Evolutionary conservation across 2,888 invertebrate genomes (phyloP), one percentile per base, ranked within the genome.

Genomic region (Stratiomys singularior): DNA sequence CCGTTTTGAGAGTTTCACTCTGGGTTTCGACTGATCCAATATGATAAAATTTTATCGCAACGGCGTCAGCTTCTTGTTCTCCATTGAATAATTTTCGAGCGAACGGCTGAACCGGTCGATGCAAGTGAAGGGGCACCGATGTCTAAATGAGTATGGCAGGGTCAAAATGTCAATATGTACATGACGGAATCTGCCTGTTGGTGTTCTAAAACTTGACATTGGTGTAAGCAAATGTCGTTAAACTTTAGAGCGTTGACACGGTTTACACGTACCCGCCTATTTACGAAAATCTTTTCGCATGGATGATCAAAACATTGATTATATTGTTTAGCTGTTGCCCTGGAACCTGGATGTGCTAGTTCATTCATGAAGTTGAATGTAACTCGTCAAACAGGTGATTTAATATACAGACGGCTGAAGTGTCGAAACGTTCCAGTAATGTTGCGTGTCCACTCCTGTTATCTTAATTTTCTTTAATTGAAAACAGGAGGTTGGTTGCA

Each of bases 21-120:
- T 1, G 87, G 88, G 15, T 83, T 82, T 0, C 86, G 81, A 1
- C 86, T 74, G 1, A 88, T 83, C 88, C 87, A 88, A 0, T 66
- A n/a, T 56, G 44, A 4, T 78, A n/a, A 15, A 80, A 46, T n/a
- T 78, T 78, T 56, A 63, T 67, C 5, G 79, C 79, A 0, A 78
- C 74, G n/a, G 77, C 77, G 25, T 79, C 78, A 2, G 80, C 77
- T 0, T 69, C 60, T 77, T 77, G 76, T 80, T 76, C 60, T 56
- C 71, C 3, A 79, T 58, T 1, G 78, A 64, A 18, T 76, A 37
- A 15, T 52, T 77, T 9, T 76, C 74, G 0, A 77, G 79, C 27
- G 74, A 78, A 23, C 76, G 66, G 0, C 76, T 76, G 15, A 77
- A 78, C 21, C 77, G 44, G 13, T 78, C 76, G 23, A 79, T 69